A percentile compares a stretch with the other conserved stretches of the same genome.
phyloP scores from a whole-genome alignment of 2,113 vertebrate species.

The Puffinus mauretanicus region DNA sequence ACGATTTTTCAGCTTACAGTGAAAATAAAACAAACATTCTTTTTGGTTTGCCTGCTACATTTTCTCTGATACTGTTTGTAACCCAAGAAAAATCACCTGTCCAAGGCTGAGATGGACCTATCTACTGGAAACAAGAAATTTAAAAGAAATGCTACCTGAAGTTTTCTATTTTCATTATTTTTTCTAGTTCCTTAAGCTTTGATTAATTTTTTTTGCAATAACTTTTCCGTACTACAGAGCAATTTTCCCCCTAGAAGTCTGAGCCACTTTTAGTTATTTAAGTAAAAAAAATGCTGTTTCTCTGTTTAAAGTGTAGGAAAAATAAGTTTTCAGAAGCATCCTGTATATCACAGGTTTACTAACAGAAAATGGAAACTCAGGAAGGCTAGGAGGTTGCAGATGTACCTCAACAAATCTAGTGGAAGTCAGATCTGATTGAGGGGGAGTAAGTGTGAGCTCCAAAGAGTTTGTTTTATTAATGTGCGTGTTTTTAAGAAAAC shows the following conservation, averaged over 20 bases:
- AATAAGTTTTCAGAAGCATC: neutral
- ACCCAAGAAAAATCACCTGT: neutral
- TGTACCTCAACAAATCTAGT: neutral
- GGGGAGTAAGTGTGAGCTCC: fast-evolving
- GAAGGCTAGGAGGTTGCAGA: neutral
- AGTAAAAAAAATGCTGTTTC: neutral
- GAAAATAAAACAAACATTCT: neutral
- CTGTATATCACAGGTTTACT: neutral
- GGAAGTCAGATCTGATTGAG: neutral
- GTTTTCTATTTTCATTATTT: neutral
- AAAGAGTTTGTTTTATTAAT: neutral
- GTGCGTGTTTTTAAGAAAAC: neutral
- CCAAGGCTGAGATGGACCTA: neutral
- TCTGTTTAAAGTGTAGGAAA: neutral
- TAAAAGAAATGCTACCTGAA: neutral
- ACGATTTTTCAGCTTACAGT: neutral
- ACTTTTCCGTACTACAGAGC: neutral
- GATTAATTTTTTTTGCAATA: neutral
- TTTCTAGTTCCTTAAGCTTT: neutral
- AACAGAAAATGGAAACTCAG: neutral
- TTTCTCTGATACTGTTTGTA: neutral
- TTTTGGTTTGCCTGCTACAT: neutral
- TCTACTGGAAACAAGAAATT: neutral
- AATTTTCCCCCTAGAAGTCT: neutral
- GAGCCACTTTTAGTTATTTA: neutral